Percentiles rank a stretch among this genome's conserved stretches.
These are phyloP conservation scores for Drosophila arawakana DNA, from an alignment of 1,140 invertebrate species.

Conservation along the genomic window DNA sequence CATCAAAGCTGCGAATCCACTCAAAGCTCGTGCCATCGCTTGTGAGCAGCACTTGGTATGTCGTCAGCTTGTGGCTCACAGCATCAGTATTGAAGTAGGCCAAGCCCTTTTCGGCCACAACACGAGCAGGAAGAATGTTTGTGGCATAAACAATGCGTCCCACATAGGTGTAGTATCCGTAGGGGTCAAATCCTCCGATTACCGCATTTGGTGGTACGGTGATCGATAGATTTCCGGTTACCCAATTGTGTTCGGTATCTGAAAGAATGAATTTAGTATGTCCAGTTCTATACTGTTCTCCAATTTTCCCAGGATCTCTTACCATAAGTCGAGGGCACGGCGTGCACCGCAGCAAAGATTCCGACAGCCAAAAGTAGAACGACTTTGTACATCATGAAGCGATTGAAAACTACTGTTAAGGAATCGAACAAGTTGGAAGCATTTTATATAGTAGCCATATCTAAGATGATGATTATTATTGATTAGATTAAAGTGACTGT, in stretches of 20 bases:
- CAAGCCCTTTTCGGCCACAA: constrained; percentile 23
- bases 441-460: constrained; percentile 13
- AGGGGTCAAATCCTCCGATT: constrained; percentile 34
- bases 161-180: constrained; percentile 37
- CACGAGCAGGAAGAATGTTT: constrained; percentile 31
- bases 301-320: neutral
- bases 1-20: constrained; percentile 42
- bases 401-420: neutral
- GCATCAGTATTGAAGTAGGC: constrained; percentile 27
- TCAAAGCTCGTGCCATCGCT: neutral
- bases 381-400: constrained; percentile 11
- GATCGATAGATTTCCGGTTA: constrained; percentile 8
- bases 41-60: constrained; percentile 21
- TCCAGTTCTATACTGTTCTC: neutral
- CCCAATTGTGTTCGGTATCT: constrained; percentile 20
- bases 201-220: constrained; percentile 18
- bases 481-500: neutral
- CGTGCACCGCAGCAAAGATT: neutral
- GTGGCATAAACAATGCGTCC: constrained; percentile 10
- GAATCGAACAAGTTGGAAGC: neutral
- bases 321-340: constrained; percentile 16
- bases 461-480: neutral
- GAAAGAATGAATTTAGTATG: neutral
- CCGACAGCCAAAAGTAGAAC: neutral
- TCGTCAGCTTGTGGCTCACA: neutral